These are phyloP conservation scores for Bombus consobrinus DNA, from an alignment of 1,140 invertebrate genomes.

Conservation along the genomic window DNA sequence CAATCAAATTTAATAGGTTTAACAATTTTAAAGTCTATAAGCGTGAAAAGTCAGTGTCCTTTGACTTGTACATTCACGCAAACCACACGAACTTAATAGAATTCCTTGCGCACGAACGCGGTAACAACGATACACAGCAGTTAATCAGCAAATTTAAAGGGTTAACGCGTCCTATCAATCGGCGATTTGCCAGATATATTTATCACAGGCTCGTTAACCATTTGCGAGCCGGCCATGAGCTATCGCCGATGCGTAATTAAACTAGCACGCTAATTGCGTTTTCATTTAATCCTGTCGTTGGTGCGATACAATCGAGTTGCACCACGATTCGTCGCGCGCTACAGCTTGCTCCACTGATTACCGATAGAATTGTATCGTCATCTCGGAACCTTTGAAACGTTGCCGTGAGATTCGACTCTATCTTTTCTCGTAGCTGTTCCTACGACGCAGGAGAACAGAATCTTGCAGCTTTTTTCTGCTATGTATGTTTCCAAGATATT, in stretches of 20 bases:
- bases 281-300: constrained; percentile 62
- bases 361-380: not conserved
- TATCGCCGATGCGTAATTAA: constrained; percentile 59
- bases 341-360: not conserved
- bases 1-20: too few species aligned
- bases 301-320: constrained; percentile 40
- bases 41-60: too few species aligned
- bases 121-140: not conserved
- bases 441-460: too few species aligned
- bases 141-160: constrained; percentile 41
- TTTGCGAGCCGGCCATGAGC: constrained; percentile 22
- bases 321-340: not conserved
- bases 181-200: constrained; percentile 32
- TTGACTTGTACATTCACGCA: too few species aligned
- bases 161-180: not conserved
- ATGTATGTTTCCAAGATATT: too few species aligned
- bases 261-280: constrained; percentile 61
- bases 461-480: too few species aligned
- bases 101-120: not conserved
- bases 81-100: not conserved
- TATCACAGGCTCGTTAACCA: constrained; percentile 47
- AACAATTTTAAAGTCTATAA: too few species aligned
- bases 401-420: not conserved
- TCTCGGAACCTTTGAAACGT: not conserved
- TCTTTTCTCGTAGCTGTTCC: too few species aligned